Evolutionary conservation across 2,113 vertebrate species (phyloP).

Genomic region (Sylvietta virens): DNA sequence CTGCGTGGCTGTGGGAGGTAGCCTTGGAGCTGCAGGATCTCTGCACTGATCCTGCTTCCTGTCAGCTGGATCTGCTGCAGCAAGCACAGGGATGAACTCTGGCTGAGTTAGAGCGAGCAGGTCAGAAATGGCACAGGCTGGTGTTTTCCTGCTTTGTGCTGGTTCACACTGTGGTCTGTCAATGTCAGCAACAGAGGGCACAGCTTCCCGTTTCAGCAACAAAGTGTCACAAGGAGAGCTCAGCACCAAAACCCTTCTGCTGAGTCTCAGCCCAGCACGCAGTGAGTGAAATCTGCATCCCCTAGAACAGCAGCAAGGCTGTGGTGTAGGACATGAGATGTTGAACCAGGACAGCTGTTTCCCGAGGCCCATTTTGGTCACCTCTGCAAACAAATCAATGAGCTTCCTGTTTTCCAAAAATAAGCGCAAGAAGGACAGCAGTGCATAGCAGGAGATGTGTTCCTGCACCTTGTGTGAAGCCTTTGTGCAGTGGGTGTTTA

Average conservation of each 20-base stretch:
- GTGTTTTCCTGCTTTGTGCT: neutral
- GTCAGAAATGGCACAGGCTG: neutral
- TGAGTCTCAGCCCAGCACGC: neutral
- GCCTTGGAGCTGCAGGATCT: neutral
- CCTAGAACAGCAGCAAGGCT: neutral
- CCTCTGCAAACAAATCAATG: constrained; percentile 11
- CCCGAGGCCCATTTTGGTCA: neutral
- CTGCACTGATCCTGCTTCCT: neutral
- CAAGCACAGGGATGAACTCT: neutral
- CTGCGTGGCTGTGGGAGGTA: neutral
- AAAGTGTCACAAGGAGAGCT: neutral
- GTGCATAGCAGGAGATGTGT: neutral
- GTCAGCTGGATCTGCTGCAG: neutral
- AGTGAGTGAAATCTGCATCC: neutral
- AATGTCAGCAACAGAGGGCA: neutral
- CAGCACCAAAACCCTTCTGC: neutral
- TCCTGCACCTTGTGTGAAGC: neutral
- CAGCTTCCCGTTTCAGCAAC: neutral
- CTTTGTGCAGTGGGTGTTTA: neutral
- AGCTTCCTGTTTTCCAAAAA: constrained; percentile 18
- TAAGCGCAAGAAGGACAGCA: neutral
- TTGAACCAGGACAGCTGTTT: neutral
- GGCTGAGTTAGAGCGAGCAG: accelerated
- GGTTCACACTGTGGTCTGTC: neutral
- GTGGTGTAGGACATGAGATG: accelerated